Evolutionary conservation across 2,113 vertebrate genomes (phyloP).

Genomic region (Engraulis encrasicolus): DNA sequence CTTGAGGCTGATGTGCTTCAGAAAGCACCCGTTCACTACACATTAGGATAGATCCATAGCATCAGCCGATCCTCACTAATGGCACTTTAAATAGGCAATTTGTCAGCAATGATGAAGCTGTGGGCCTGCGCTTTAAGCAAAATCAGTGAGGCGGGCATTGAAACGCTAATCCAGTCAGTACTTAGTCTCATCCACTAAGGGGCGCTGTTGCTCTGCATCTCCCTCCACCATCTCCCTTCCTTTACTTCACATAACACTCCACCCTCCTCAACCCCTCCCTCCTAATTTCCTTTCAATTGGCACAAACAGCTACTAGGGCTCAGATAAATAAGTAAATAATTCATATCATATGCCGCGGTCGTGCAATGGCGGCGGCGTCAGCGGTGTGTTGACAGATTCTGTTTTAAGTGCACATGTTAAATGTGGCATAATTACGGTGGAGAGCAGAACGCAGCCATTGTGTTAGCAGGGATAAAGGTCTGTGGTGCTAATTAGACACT

Average conservation of each 20-base stretch:
- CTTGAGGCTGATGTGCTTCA: not conserved
- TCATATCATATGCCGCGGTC: not conserved
- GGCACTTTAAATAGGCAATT: not conserved
- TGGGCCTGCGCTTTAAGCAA: not conserved
- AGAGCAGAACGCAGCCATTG: not conserved
- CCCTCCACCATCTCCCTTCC: not conserved
- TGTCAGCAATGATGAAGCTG: not conserved
- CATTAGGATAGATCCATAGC: not conserved
- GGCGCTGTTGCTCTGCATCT: slow-evolving; percentile 1
- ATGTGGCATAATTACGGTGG: not conserved
- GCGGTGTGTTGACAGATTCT: not conserved
- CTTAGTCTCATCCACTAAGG: not conserved
- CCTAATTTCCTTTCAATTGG: not conserved
- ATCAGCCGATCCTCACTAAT: not conserved
- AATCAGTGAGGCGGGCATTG: not conserved
- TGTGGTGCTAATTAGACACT: slow-evolving; percentile 3
- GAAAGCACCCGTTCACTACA: not conserved
- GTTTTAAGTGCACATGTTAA: slow-evolving; percentile 10
- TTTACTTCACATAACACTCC: not conserved
- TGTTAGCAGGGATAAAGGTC: not conserved
- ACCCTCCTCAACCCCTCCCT: not conserved
- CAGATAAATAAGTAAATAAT: slow-evolving; percentile 5
- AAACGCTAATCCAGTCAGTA: not conserved
- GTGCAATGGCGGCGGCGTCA: no score
- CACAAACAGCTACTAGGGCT: not conserved